A percentile compares a stretch with the other conserved stretches of the same genome.
These are phyloP conservation scores for Cerastis leucographa DNA, from an alignment of 2,888 invertebrate species.

Conservation along the genomic window DNA sequence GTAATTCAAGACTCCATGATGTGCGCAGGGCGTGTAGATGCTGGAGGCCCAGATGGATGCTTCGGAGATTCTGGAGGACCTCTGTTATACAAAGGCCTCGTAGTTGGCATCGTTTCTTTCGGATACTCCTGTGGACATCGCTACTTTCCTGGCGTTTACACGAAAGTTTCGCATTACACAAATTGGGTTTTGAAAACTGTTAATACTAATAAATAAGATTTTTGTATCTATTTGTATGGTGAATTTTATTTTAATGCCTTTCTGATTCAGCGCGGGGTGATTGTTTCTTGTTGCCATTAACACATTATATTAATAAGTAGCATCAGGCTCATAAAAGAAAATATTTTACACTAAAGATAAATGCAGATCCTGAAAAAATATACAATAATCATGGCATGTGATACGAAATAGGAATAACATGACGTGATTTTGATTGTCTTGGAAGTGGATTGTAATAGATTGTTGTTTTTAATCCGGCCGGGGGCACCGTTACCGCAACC, in stretches of 20 bases:
- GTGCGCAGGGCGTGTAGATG: constrained; percentile 83
- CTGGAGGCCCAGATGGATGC: constrained; percentile 85
- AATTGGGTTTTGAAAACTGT: constrained; percentile 85
- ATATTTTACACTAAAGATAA: not conserved
- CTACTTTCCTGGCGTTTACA: constrained; percentile 86
- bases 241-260: not conserved
- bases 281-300: not conserved
- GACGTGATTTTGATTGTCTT: not conserved
- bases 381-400: not conserved
- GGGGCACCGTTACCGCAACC: not conserved
- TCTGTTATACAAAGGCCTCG: constrained; percentile 84
- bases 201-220: constrained; percentile 76
- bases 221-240: not conserved
- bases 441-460: not conserved
- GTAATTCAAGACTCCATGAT: constrained; percentile 83
- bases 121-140: constrained; percentile 85
- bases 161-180: constrained; percentile 84
- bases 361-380: not conserved
- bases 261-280: not conserved
- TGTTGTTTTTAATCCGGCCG: too few relatives aligned
- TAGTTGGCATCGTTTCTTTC: constrained; percentile 85
- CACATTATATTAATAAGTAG: not conserved
- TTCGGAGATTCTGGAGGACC: constrained; percentile 88
- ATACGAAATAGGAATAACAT: too few relatives aligned
- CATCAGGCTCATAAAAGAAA: not conserved